A percentile compares a stretch with the other conserved stretches of the same genome.
Conservation (phyloP, 2,113 vertebrate genomes). For the Chionis minor region DNA sequence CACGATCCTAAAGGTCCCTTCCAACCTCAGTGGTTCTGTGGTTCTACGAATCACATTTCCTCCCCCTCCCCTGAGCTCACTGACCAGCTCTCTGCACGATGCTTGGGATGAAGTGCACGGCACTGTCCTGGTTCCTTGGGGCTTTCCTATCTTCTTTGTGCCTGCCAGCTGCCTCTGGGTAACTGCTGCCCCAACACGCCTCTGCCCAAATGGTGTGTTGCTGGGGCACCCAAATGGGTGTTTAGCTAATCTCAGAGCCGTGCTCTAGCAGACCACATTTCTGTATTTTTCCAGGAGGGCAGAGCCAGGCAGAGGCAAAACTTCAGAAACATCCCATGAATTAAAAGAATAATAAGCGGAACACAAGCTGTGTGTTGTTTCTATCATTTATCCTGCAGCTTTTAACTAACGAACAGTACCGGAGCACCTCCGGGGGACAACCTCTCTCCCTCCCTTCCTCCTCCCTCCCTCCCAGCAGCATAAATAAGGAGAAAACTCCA, state of each 20-base stretch:
- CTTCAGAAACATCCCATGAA: not conserved
- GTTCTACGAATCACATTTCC: not conserved
- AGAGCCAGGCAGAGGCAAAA: not conserved
- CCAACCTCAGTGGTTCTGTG: no score
- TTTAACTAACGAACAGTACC: not conserved
- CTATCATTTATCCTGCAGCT: not conserved
- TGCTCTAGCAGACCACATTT: not conserved
- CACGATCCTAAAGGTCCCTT: no score
- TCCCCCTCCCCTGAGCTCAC: not conserved
- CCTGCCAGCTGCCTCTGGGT: not conserved
- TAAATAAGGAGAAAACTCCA: not conserved
- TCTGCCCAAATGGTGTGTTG: not conserved
- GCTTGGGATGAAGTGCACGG: not conserved
- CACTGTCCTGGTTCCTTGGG: not conserved
- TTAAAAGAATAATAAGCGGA: not conserved
- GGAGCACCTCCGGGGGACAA: not conserved
- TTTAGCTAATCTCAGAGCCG: not conserved
- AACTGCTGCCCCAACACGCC: not conserved
- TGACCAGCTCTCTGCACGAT: not conserved
- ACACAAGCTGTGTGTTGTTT: not conserved
- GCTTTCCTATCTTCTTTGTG: not conserved
- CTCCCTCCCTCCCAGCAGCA: not conserved
- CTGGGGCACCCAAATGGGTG: not conserved
- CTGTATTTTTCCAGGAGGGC: not conserved
- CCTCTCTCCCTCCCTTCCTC: not conserved